A percentile compares a stretch with the other conserved stretches of the same genome.
Evolutionary conservation across 2,888 invertebrate species (phyloP).

Genomic region (Biston betularia): DNA sequence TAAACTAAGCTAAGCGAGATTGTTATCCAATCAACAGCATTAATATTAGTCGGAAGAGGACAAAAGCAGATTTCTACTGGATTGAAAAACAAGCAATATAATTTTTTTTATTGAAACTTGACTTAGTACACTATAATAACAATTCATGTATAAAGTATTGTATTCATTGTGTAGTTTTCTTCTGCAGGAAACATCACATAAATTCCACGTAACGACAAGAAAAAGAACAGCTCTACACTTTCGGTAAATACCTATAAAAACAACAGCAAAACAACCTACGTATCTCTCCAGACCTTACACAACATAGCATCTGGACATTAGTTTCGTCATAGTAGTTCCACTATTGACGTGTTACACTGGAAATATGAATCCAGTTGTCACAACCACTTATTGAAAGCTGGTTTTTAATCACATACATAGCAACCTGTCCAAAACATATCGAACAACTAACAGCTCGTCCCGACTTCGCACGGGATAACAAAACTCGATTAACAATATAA

Average conservation of each 20-base stretch:
- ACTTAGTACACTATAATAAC: too few relatives aligned
- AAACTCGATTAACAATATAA: too few relatives aligned
- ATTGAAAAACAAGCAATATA: neutral
- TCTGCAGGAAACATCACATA: too few relatives aligned
- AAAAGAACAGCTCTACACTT: neutral
- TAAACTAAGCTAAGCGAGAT: neutral
- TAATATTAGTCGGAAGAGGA: neutral
- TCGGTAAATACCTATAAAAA: slow-evolving; percentile 1
- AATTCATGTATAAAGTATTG: too few relatives aligned
- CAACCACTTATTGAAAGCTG: neutral
- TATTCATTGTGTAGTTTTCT: too few relatives aligned
- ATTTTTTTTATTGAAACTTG: neutral
- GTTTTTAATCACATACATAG: neutral
- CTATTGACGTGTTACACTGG: neutral
- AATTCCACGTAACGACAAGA: too few relatives aligned
- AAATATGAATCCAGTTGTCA: neutral
- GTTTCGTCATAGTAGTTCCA: slow-evolving; percentile 1
- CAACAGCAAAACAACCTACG: neutral
- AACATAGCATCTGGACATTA: slow-evolving; percentile 19
- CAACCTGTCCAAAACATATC: neutral
- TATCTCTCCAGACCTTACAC: slow-evolving; percentile 32
- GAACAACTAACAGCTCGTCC: too few relatives aligned
- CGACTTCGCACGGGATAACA: too few relatives aligned
- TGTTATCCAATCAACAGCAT: neutral
- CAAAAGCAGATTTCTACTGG: neutral